Base-by-base conservation (phyloP, 1,140 invertebrate genomes). In the Pararge aegeria region DNA sequence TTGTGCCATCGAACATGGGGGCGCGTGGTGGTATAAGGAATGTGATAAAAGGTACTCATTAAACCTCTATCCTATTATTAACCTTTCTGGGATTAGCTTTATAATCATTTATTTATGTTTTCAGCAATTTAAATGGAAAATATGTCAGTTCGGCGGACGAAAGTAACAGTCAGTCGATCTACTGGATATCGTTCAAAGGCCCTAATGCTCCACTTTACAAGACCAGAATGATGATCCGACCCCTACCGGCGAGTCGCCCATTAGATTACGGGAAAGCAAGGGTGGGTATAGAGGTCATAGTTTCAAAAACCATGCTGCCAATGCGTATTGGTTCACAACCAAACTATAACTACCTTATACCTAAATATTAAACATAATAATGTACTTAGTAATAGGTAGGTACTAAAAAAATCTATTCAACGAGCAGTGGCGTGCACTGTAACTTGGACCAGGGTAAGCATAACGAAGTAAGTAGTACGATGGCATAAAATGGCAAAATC, bases 11-110 rank as follows among this genome's bases (percentile, higher is more conserved):
- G 90, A 92, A 40, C 93, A 93, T 53, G 90, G 86, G 42, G 93
- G 92, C 4, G 93, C 92, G 2, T 94, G 93, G 80, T 94, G 94
- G 94, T 94, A 93, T 65, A 92, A 91, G 55, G 81, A 89, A 57
- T 89, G 83, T 37, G 92, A 93, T 50, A 93, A 91, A 67, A 90
- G 89, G 89, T 90, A 69, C 18, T 6, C 30, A 34, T 1, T 42
- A 1, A 9, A 18, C 15, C 12, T 9, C 1, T 9, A 5, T 40
- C 5, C 5, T 37, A n/a, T 37, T 37, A 6, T 37, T 2, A 37
- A 13, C 1, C n/a, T n/a, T n/a, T n/a, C n/a, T n/a, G n/a, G n/a
- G n/a, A n/a, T n/a, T n/a, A n/a, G n/a, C n/a, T n/a, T n/a, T n/a
- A n/a, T n/a, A n/a, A n/a, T n/a, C n/a, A n/a, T n/a, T n/a, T n/a